Evolutionary conservation across 2,113 vertebrate species (phyloP).

Genomic region (Gyps fulvus): DNA sequence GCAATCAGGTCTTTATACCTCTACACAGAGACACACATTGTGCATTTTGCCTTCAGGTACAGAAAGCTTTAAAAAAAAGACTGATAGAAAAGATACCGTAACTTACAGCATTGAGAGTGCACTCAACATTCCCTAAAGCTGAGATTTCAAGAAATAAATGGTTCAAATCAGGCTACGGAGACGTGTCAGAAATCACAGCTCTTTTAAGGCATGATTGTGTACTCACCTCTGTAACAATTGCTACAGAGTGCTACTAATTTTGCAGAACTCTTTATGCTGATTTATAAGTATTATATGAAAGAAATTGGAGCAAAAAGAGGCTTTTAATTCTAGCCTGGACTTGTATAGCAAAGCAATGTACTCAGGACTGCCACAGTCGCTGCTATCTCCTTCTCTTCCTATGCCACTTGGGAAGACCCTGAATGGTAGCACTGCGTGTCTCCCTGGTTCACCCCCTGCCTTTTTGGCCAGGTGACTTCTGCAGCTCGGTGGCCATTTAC

Average conservation of each 20-base stretch:
- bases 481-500: neutral
- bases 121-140: neutral
- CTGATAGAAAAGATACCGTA: neutral
- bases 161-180: neutral
- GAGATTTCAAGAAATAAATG: conserved; percentile 1
- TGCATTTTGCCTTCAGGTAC: neutral
- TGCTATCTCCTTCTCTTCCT: neutral
- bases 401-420: neutral
- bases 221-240: conserved; percentile 7
- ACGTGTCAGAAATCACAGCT: neutral
- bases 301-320: neutral
- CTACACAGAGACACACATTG: neutral
- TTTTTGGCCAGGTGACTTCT: neutral
- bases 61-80: neutral
- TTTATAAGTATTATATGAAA: neutral
- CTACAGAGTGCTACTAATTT: neutral
- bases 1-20: neutral
- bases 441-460: neutral
- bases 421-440: neutral
- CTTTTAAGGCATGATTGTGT: neutral
- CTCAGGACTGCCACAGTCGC: neutral
- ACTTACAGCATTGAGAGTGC: neutral
- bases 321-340: neutral
- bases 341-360: neutral
- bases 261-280: neutral